Evolutionary conservation across 2,797 vertebrate genomes (phyloP).

Genomic region (Gambelia wislizenii): DNA sequence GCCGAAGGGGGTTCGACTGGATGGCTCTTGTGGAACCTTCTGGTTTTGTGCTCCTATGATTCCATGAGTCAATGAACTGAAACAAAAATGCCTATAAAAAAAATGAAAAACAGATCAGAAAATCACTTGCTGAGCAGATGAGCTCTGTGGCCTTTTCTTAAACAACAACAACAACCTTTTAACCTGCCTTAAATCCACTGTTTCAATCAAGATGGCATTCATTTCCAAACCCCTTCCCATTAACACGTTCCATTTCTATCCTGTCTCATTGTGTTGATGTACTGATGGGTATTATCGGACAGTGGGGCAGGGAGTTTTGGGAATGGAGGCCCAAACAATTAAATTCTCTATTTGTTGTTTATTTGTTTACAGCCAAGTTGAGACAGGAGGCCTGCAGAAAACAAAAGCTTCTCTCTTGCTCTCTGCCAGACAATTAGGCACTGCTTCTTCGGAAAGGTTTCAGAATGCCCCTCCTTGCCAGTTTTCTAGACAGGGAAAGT

Average conservation of each 20-base stretch:
- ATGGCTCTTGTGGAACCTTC: too few relatives aligned
- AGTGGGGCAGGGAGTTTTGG: too few relatives aligned
- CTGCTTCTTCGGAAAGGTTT: constrained; percentile 50
- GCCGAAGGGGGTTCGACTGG: too few relatives aligned
- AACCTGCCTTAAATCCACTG: not conserved
- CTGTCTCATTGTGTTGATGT: not conserved
- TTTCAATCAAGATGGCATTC: not conserved
- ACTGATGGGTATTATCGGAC: not conserved
- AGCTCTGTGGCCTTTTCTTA: too few relatives aligned
- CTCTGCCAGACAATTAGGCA: constrained; percentile 58
- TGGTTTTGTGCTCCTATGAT: not conserved
- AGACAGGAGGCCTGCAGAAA: constrained; percentile 50
- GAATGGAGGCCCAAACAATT: not conserved
- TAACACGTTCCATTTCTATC: not conserved
- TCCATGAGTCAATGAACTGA: not conserved
- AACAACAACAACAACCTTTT: not conserved
- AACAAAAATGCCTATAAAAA: not conserved
- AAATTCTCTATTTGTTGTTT: not conserved
- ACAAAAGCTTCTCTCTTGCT: constrained; percentile 50
- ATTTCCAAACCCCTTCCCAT: not conserved
- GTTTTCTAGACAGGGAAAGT: constrained; percentile 33
- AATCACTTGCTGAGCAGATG: too few relatives aligned
- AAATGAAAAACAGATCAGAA: not conserved
- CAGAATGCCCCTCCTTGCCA: constrained; percentile 8
- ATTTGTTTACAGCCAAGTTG: constrained; percentile 49